Conservation (phyloP, 2,888 invertebrate species). For the Platypus cylindrus region DNA sequence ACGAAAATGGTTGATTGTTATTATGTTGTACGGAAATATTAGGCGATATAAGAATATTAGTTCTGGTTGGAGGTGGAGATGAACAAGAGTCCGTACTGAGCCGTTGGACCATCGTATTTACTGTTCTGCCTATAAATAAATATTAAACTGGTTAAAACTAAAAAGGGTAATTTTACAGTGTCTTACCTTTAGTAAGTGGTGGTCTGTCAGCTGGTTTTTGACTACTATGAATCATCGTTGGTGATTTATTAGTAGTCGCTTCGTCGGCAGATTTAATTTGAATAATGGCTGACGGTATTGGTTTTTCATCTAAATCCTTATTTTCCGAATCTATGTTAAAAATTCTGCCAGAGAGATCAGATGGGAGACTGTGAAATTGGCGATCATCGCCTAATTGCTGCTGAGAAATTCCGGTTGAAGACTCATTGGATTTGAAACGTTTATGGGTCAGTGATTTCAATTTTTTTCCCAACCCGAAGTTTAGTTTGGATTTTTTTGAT, state of each 20-base stretch:
- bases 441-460: slow-evolving; percentile 23
- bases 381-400: neutral
- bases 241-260: slow-evolving; percentile 12
- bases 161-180: no score
- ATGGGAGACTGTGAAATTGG: no score
- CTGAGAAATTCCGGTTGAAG: neutral
- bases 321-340: no score
- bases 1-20: slow-evolving; percentile 70
- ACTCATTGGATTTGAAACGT: slow-evolving; percentile 19
- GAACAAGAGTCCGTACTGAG: slow-evolving; percentile 58
- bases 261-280: neutral
- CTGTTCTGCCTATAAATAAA: slow-evolving; percentile 38
- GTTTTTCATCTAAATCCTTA: neutral
- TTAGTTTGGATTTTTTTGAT: slow-evolving; percentile 21
- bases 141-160: neutral
- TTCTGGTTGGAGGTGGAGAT: slow-evolving; percentile 49
- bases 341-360: no score
- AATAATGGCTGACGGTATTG: neutral
- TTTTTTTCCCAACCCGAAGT: slow-evolving; percentile 25
- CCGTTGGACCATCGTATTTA: slow-evolving; percentile 64
- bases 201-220: slow-evolving; percentile 56
- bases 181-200: slow-evolving; percentile 50
- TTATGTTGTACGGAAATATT: slow-evolving; percentile 50
- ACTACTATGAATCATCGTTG: slow-evolving; percentile 59
- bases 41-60: slow-evolving; percentile 43